Evolutionary conservation across 2,113 vertebrate genomes (phyloP).

Genomic region (Cyanistes caeruleus): DNA sequence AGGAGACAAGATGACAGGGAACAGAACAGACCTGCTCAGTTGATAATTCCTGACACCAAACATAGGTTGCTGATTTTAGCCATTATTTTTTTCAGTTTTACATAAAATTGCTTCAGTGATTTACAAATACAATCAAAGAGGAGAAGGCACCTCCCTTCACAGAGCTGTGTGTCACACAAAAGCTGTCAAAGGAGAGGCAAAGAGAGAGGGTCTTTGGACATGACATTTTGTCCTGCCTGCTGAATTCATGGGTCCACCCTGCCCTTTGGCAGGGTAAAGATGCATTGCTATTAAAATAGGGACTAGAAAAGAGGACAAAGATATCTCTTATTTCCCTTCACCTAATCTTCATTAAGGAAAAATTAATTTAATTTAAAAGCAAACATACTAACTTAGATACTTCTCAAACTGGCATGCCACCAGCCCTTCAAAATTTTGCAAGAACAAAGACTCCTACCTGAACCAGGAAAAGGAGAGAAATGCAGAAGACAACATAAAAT

Average conservation of each 20-base stretch:
- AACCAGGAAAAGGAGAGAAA: background rate
- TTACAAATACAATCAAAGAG: background rate
- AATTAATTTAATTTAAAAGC: background rate
- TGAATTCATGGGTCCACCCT: background rate
- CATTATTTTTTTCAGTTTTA: background rate
- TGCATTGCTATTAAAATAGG: background rate
- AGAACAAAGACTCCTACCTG: background rate
- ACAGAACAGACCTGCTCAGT: background rate
- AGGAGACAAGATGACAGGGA: background rate
- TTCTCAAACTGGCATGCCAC: background rate
- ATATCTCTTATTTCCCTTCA: background rate
- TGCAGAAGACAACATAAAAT: fast-evolving
- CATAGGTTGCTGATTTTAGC: background rate
- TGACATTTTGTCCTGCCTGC: background rate
- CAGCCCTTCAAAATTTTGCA: background rate
- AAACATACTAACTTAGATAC: background rate
- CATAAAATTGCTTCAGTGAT: background rate
- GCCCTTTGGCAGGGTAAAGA: background rate
- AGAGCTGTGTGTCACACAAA: background rate
- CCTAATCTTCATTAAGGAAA: background rate
- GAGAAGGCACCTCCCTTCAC: background rate
- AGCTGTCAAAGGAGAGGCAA: background rate
- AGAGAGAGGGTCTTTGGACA: background rate
- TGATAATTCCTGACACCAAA: background rate
- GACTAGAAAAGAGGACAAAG: background rate